Evolutionary conservation across 2,113 vertebrate species (phyloP).

Genomic region (Microtus ochrogaster): DNA sequence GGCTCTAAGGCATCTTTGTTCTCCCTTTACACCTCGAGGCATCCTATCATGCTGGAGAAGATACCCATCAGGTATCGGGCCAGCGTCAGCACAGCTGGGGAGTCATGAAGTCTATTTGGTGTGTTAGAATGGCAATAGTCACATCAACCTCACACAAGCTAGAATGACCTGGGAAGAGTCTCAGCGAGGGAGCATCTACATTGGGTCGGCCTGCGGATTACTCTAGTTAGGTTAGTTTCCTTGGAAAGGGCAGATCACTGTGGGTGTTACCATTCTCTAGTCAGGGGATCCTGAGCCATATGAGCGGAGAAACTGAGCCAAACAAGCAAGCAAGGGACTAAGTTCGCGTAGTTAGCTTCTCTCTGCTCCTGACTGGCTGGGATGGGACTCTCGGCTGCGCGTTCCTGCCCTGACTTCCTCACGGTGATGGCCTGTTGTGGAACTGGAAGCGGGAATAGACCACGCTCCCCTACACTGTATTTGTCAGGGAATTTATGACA

Average conservation of each 20-base stretch:
- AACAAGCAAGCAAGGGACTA: too few species aligned
- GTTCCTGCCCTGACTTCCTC: too few species aligned
- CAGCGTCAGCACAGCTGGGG: too few species aligned
- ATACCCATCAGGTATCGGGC: neutral
- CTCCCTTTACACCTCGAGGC: neutral
- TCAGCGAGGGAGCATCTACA: neutral
- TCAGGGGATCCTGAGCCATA: too few species aligned
- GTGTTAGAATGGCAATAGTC: neutral
- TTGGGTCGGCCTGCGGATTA: neutral
- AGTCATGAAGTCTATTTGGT: neutral
- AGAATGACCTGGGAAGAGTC: neutral
- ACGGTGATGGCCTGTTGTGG: neutral
- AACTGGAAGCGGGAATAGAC: neutral
- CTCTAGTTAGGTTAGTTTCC: neutral
- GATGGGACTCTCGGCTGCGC: neutral
- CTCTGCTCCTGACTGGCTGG: neutral
- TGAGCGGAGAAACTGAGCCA: neutral
- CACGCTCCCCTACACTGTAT: neutral
- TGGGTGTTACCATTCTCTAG: neutral
- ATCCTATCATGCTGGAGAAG: neutral
- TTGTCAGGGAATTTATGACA: neutral
- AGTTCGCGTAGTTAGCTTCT: neutral
- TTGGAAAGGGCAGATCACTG: neutral
- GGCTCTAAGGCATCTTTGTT: neutral
- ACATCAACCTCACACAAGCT: neutral